Evolutionary conservation across 2,888 invertebrate species (phyloP), one percentile per base, ranked within the genome.

Genomic region (Tipula vernalis): DNA sequence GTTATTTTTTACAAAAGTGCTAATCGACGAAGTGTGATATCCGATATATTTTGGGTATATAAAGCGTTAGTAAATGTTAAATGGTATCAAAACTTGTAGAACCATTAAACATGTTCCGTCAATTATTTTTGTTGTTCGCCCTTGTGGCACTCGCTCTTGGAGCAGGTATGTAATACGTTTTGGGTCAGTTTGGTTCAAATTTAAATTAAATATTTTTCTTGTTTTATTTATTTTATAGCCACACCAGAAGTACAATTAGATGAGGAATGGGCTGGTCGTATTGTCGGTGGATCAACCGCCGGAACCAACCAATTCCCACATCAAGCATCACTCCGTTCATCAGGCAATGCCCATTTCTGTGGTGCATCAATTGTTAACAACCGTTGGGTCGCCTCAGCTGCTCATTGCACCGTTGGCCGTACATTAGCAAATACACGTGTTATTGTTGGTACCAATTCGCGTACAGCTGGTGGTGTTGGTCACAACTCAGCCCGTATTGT

Each of bases 301-400:
- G 71, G 86, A 6, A 83, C 57, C 39, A 89, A 88, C 13, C 88
- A 88, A 51, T 89, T 88, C 83, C 89, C 89, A 5, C 88, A 88
- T 86, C 89, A 89, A 86, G 87, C 88, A n/a, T 89, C 89, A 13
- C 85, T 89, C 6, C 87, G 89, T 87, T 87, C 86, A 3, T 47
- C 86, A 36, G 87, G 86, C 18, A 88, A 87, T 36, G 83, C 36
- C 15, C 89, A 89, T 86, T 87, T 87, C 86, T 90, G 90, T 87
- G 90, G 89, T 83, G 89, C 89, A 18, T 88, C 89, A 6, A 89
- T 90, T 86, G 87, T 90, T 41, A 89, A 87, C 85, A 86, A 86
- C 6, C 87, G 88, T 42, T 89, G 88, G 88, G 88, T 89, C 13
- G 85, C 89, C 0, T 88, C 89, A n/a, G 89, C 89, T 36, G 89